Evolutionary conservation across 2,888 invertebrate genomes (phyloP).

Genomic region (Psococerastis gibbosa): DNA sequence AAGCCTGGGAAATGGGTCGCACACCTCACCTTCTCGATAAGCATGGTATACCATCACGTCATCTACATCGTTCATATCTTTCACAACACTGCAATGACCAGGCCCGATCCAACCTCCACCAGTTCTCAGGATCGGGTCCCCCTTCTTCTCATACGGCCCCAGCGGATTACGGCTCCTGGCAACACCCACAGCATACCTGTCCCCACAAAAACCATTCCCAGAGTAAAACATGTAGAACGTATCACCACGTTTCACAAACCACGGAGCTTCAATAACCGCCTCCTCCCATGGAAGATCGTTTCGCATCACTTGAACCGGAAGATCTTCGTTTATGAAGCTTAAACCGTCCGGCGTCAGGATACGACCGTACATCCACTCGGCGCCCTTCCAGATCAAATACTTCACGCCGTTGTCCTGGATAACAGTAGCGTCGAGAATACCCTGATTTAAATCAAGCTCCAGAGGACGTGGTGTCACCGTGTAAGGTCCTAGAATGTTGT

Average conservation of each 20-base stretch:
- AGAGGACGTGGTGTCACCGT: not conserved
- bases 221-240: not conserved
- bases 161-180: not conserved
- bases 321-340: not conserved
- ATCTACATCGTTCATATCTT: not conserved
- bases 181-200: not conserved
- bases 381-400: not conserved
- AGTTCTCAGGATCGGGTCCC: not conserved
- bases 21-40: not conserved
- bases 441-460: not conserved
- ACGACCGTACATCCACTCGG: not conserved
- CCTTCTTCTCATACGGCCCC: not conserved
- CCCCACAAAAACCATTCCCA: not conserved
- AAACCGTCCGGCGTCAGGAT: not conserved
- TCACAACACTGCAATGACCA: not conserved
- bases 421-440: not conserved
- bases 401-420: not conserved
- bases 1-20: not conserved
- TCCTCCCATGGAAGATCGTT: not conserved
- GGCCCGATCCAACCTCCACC: not conserved
- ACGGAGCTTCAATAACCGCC: not conserved
- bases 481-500: not conserved
- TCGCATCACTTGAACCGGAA: not conserved
- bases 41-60: not conserved
- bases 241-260: not conserved